Evolutionary conservation across 2,797 vertebrate genomes (phyloP).

Genomic region (Coregonus suidteri): DNA sequence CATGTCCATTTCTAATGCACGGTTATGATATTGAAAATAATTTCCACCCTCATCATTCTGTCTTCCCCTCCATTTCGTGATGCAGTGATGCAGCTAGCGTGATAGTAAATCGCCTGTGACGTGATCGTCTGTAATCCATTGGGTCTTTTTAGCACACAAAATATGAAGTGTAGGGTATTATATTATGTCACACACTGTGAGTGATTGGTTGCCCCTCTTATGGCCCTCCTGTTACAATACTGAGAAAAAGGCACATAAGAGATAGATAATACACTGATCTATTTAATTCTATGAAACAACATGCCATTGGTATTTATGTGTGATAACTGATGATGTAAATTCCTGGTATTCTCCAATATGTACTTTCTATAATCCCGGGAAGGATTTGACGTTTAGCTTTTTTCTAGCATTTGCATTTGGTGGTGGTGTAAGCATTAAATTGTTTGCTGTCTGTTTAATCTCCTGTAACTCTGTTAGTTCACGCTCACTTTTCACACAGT

Average conservation of each 20-base stretch:
- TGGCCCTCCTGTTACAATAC: slow-evolving; percentile 6
- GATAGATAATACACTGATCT: not conserved
- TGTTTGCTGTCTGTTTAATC: too few relatives aligned
- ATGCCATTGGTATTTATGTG: not conserved
- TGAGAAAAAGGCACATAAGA: not conserved
- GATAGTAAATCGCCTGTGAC: slow-evolving; percentile 28
- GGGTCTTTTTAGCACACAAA: slow-evolving; percentile 19
- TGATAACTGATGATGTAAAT: too few relatives aligned
- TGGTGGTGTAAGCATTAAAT: too few relatives aligned
- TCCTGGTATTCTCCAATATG: too few relatives aligned
- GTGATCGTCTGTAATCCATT: slow-evolving; percentile 27
- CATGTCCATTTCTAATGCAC: slow-evolving; percentile 41
- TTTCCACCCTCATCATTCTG: slow-evolving; percentile 9
- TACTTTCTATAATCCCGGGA: too few relatives aligned
- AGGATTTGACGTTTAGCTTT: too few relatives aligned
- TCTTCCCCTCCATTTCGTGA: too few relatives aligned
- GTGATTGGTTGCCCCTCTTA: slow-evolving; percentile 17
- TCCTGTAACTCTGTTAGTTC: not conserved
- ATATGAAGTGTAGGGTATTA: slow-evolving; percentile 29
- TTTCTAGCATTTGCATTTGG: too few relatives aligned
- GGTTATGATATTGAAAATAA: slow-evolving; percentile 52
- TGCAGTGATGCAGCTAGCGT: slow-evolving; percentile 10
- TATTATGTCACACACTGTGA: not conserved
- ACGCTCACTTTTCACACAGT: not conserved
- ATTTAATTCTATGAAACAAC: not conserved